phyloP scores from a whole-genome alignment of 2,888 invertebrate species.

The Drosophila quinaria region DNA sequence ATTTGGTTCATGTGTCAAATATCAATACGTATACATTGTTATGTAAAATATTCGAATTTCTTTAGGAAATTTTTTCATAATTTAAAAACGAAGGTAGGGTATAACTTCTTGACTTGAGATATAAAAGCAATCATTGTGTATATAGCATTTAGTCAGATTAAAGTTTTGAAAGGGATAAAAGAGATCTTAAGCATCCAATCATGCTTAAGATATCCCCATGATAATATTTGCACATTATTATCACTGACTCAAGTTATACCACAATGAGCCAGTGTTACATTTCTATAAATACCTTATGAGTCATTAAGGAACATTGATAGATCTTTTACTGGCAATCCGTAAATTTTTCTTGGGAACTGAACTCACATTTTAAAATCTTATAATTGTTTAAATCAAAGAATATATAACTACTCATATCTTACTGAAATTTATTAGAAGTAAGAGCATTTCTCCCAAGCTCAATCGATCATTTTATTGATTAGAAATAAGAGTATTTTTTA shows the following conservation, averaged over 20 bases:
- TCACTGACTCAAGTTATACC: no score
- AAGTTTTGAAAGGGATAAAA: background rate
- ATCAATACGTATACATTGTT: background rate
- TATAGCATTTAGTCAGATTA: background rate
- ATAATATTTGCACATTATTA: no score
- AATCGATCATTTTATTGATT: background rate
- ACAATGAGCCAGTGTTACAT: no score
- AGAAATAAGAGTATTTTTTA: background rate
- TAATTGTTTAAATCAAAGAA: background rate
- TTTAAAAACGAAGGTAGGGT: no score
- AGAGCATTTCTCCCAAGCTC: background rate
- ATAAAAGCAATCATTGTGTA: background rate
- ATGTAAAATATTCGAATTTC: background rate
- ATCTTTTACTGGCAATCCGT: no score
- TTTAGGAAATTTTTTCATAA: no score
- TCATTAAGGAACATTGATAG: no score
- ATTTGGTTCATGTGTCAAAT: no score
- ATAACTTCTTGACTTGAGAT: background rate
- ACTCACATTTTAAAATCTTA: no score
- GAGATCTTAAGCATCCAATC: background rate
- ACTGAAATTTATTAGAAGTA: background rate
- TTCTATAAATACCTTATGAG: no score
- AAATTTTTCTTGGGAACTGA: no score
- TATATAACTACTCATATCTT: no score
- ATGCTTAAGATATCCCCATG: background rate